Percentiles rank a stretch among this genome's conserved stretches.
Evolutionary conservation across 2,797 vertebrate species (phyloP).

Genomic region (Siniperca undulata): DNA sequence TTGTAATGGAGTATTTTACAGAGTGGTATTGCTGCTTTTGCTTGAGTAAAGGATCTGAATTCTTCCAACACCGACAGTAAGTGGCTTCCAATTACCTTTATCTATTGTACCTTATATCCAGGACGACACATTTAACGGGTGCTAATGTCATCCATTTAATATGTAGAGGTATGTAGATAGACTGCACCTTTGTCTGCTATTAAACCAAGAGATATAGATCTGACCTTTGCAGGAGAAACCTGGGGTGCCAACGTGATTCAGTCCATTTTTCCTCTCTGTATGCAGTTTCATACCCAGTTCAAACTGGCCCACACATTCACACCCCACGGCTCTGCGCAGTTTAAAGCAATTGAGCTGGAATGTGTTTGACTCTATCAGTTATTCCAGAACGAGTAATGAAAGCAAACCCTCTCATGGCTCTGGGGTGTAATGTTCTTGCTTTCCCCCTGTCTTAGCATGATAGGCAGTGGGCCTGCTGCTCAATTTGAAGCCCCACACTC

Average conservation of each 20-base stretch:
- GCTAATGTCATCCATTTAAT: constrained; percentile 22
- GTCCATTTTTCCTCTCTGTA: constrained; percentile 36
- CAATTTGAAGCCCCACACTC: not conserved
- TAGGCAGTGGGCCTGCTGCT: not conserved
- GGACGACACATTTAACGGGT: not conserved
- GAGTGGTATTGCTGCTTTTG: not conserved
- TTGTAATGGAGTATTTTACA: not conserved
- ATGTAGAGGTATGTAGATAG: not conserved
- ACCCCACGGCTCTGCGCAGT: constrained; percentile 25
- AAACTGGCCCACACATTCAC: constrained; percentile 27
- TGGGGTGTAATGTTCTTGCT: constrained; percentile 41
- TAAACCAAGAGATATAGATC: constrained; percentile 46
- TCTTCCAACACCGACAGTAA: not conserved
- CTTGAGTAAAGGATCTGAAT: not conserved
- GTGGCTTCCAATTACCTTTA: not conserved
- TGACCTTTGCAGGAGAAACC: constrained; percentile 45
- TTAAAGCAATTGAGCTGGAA: constrained; percentile 42
- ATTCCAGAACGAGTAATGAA: constrained; percentile 36
- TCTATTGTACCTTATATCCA: not conserved
- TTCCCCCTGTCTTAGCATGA: constrained; percentile 18
- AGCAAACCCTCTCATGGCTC: constrained; percentile 35
- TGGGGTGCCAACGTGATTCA: not conserved
- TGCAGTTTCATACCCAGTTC: constrained; percentile 37
- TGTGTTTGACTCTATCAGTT: constrained; percentile 44
- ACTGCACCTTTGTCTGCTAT: constrained; percentile 26